phyloP scores from a whole-genome alignment of 2,888 invertebrate genomes.

The Callinectes sapidus region DNA sequence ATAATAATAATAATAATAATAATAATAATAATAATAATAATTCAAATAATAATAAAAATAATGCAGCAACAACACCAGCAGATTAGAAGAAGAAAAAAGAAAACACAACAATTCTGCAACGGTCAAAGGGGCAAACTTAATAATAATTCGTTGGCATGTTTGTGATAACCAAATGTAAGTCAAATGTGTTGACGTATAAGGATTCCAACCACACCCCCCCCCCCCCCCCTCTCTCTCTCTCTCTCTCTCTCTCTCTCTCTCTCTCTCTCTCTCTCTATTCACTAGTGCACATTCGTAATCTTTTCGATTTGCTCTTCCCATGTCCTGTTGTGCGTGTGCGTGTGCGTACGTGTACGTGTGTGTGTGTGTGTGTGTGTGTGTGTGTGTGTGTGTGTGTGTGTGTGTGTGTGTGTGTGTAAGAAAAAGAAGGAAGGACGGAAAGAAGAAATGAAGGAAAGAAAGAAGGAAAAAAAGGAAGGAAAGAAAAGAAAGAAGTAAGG shows the following conservation, averaged over 20 bases:
- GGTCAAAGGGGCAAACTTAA: background rate
- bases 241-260: conserved; percentile 1
- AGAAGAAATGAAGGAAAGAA: too few species aligned
- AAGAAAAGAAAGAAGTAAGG: background rate
- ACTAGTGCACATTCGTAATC: background rate
- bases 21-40: background rate
- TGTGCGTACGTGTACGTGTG: too few species aligned
- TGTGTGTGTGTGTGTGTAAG: too few species aligned
- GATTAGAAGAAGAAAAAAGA: background rate
- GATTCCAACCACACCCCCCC: background rate
- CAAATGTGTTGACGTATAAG: background rate
- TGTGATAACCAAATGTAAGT: background rate
- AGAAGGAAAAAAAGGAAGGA: background rate
- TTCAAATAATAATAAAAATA: background rate
- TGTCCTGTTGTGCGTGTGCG: background rate
- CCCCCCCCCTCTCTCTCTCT: background rate
- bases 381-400: too few species aligned
- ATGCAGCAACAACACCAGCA: background rate
- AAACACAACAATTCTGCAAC: background rate
- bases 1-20: background rate
- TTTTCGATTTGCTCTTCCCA: background rate
- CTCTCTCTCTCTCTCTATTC: background rate
- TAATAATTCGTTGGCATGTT: background rate
- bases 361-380: too few species aligned
- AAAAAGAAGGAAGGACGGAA: too few species aligned